Conservation (phyloP, 2,888 invertebrate species). For the Lycaena phlaeas region DNA sequence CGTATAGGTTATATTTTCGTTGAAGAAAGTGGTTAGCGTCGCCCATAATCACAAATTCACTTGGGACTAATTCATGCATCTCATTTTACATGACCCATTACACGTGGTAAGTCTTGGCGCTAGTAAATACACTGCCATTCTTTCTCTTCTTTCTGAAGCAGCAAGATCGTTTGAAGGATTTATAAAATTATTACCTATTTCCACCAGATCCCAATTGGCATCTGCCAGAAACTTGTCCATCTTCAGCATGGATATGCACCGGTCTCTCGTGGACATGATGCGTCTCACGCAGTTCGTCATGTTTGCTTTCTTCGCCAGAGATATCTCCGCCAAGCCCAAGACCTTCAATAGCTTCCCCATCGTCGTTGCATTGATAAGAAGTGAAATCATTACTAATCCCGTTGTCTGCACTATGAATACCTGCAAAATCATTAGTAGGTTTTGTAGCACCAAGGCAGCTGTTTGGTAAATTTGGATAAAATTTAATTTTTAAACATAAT, state of each 20-base stretch:
- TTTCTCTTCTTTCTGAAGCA: too few species aligned
- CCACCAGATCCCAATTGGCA: slow-evolving; percentile 75
- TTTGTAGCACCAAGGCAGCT: not conserved
- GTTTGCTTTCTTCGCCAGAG: slow-evolving; percentile 65
- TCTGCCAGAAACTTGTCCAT: slow-evolving; percentile 77
- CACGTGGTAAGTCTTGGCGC: too few species aligned
- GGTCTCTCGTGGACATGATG: slow-evolving; percentile 55
- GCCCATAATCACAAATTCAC: too few species aligned
- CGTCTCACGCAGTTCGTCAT: slow-evolving; percentile 71
- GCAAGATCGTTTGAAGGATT: not conserved
- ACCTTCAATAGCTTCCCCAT: slow-evolving; percentile 62
- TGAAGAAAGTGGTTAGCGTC: too few species aligned
- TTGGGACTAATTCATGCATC: too few species aligned
- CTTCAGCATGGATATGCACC: slow-evolving; percentile 70
- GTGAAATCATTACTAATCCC: slow-evolving; percentile 70
- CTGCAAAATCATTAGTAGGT: slow-evolving; percentile 26
- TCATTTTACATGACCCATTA: too few species aligned
- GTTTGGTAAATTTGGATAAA: not conserved
- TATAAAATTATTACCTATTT: slow-evolving; percentile 45
- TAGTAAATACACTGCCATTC: too few species aligned
- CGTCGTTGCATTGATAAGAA: slow-evolving; percentile 73
- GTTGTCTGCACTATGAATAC: slow-evolving; percentile 72
- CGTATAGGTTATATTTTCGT: too few species aligned
- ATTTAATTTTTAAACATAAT: not conserved
- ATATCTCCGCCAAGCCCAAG: slow-evolving; percentile 65